These are phyloP conservation scores for Pipistrellus kuhlii DNA, from an alignment of 2,797 vertebrate species.

Conservation along the genomic window DNA sequence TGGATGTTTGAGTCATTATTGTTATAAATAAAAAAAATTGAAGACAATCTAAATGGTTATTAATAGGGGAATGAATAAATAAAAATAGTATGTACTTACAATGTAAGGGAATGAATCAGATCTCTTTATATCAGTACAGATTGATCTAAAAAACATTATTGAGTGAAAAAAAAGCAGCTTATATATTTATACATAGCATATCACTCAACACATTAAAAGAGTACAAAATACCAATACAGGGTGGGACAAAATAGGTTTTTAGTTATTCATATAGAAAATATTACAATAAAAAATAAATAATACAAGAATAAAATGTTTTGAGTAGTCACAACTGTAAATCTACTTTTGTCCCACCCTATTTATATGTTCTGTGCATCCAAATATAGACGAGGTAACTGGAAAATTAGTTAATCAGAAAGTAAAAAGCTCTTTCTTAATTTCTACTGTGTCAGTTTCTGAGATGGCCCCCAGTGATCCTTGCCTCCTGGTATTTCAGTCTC, in stretches of 20 bases:
- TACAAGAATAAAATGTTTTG: background rate
- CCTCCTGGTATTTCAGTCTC: background rate
- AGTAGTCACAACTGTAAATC: background rate
- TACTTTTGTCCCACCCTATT: background rate
- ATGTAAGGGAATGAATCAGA: background rate
- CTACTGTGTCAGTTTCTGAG: background rate
- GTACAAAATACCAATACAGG: background rate
- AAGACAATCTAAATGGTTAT: background rate
- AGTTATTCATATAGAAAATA: background rate
- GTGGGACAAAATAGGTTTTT: background rate
- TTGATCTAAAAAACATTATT: background rate
- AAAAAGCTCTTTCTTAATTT: background rate
- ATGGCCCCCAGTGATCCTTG: background rate
- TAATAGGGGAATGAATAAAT: background rate
- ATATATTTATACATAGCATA: background rate
- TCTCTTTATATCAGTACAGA: background rate
- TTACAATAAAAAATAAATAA: background rate
- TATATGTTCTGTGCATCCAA: background rate
- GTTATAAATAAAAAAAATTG: background rate
- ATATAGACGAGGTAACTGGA: background rate
- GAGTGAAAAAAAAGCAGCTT: constrained; percentile 26
- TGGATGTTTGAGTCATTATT: background rate
- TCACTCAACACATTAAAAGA: background rate
- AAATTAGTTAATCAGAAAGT: constrained; percentile 1
- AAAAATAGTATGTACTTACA: background rate